Evolutionary conservation across 2,113 vertebrate species (phyloP).

Genomic region (Dasyprocta punctata): DNA sequence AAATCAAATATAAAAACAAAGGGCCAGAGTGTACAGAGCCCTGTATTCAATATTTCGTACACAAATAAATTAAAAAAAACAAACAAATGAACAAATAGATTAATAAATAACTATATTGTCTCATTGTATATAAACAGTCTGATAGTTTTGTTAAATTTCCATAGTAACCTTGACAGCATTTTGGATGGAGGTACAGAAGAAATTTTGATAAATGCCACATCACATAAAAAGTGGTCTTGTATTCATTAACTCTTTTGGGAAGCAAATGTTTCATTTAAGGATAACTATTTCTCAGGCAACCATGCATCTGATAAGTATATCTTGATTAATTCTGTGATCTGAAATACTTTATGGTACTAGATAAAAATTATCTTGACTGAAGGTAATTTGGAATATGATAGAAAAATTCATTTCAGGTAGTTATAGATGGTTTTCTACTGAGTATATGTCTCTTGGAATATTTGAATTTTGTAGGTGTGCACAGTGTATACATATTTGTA

Average conservation of each 20-base stretch:
- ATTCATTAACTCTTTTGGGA: not conserved
- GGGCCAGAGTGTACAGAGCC: not conserved
- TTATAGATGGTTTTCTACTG: not conserved
- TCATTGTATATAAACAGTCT: slow-evolving; percentile 23
- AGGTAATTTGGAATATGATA: not conserved
- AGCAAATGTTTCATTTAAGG: slow-evolving; percentile 26
- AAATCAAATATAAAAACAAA: not conserved
- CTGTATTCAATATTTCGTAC: not conserved
- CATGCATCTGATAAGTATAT: not conserved
- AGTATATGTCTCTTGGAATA: not conserved
- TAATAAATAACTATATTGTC: too few species aligned
- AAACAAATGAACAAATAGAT: not conserved
- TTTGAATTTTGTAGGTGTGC: not conserved
- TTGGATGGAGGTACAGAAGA: slow-evolving; percentile 30
- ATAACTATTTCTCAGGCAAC: not conserved
- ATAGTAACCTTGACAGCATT: slow-evolving; percentile 36
- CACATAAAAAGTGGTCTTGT: not conserved
- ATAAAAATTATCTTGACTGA: not conserved
- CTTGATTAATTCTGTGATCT: not conserved
- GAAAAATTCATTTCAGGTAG: not conserved
- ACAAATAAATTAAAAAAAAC: not conserved
- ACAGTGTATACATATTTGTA: not conserved
- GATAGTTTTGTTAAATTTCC: not conserved
- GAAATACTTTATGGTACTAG: not conserved
- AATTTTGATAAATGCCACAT: not conserved